A percentile compares a stretch with the other conserved stretches of the same genome.
Conservation (phyloP, 2,888 invertebrate species). For the Drosophila nigricruria region DNA sequence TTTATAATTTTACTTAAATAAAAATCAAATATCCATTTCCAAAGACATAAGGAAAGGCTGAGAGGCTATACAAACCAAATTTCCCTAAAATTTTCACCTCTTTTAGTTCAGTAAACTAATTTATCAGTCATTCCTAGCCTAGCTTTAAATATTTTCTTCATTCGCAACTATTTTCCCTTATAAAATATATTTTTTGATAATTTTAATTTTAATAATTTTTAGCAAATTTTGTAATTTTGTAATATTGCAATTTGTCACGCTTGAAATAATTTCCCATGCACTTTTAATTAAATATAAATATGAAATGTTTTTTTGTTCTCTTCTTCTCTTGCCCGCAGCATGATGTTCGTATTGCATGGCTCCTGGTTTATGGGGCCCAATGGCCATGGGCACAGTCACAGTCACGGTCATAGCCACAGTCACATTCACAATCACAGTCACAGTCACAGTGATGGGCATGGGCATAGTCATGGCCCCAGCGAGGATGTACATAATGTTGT, state of each 20-base stretch:
- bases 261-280: conserved; percentile 15
- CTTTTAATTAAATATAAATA: conserved; percentile 53
- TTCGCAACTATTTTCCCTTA: not conserved
- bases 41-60: no score
- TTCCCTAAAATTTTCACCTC: no score
- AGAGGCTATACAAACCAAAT: no score
- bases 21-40: no score
- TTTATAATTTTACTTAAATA: no score
- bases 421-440: conserved; percentile 41
- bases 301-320: conserved; percentile 14
- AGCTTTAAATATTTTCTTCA: not conserved
- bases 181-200: not conserved
- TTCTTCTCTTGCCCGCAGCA: conserved; percentile 85
- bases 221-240: not conserved
- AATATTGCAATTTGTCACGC: conserved; percentile 22
- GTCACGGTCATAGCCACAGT: conserved; percentile 47
- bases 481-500: conserved; percentile 51
- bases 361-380: conserved; percentile 86
- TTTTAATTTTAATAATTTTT: not conserved
- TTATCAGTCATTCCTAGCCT: not conserved
- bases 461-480: conserved; percentile 13
- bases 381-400: conserved; percentile 64
- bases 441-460: conserved; percentile 30
- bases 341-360: conserved; percentile 92
- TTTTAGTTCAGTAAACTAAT: not conserved